Evolutionary conservation across 2,113 vertebrate genomes (phyloP).

Genomic region (Saimiri boliviensis): DNA sequence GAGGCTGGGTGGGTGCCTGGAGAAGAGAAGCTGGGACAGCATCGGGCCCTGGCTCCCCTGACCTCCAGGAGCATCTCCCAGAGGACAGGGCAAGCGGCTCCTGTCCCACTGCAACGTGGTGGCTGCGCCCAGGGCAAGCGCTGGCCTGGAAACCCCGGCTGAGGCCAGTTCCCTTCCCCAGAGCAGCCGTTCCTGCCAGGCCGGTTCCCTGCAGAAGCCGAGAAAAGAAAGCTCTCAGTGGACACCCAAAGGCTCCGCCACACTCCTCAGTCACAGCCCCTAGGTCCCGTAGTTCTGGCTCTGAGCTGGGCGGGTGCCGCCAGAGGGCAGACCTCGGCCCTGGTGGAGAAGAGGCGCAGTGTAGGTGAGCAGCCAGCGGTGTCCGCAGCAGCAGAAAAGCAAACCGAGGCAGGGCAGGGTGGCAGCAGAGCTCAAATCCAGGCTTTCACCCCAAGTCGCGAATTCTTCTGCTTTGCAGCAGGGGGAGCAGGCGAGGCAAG

Average conservation of each 20-base stretch:
- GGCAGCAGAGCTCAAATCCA: not conserved
- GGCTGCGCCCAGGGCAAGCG: not conserved
- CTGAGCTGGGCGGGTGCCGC: no score
- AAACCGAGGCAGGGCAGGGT: not conserved
- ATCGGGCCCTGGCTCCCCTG: rapidly evolving
- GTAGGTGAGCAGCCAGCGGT: rapidly evolving
- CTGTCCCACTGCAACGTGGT: not conserved
- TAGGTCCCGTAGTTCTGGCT: no score
- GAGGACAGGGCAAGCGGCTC: not conserved
- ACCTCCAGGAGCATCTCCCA: not conserved
- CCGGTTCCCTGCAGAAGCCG: rapidly evolving
- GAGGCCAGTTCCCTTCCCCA: no score
- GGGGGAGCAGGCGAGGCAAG: not conserved
- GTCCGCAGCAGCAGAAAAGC: not conserved
- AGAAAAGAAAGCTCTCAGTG: not conserved
- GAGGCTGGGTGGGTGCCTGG: not conserved
- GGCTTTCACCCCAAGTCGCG: not conserved
- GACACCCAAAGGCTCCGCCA: not conserved
- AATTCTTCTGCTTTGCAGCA: not conserved
- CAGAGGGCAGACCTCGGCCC: no score
- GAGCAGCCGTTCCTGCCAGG: not conserved
- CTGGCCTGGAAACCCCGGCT: not conserved
- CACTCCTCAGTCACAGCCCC: no score
- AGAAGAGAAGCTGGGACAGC: not conserved
- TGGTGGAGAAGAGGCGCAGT: rapidly evolving